Conservation (phyloP, 2,888 invertebrate species). For the Chaetoderma sp. region DNA sequence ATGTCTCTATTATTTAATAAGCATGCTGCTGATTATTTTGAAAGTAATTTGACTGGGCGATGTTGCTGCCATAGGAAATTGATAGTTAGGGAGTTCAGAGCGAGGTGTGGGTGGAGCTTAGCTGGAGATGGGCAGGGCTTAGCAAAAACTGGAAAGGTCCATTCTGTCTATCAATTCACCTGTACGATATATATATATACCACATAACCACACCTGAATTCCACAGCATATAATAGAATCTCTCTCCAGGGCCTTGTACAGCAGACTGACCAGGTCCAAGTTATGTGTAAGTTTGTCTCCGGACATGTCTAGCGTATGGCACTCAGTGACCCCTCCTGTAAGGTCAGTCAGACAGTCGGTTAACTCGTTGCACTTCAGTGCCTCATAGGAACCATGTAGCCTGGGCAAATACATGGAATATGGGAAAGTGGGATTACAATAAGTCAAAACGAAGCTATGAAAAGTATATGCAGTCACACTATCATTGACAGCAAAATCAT, state of each 20-base stretch:
- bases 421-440: background rate
- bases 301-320: constrained; percentile 49
- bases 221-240: constrained; percentile 62
- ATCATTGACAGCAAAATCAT: no score
- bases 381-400: constrained; percentile 66
- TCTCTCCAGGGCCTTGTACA: constrained; percentile 62
- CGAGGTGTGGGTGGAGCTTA: no score
- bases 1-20: no score
- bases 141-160: no score
- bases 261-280: constrained; percentile 58
- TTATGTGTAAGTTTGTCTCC: constrained; percentile 50
- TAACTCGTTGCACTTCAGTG: constrained; percentile 58
- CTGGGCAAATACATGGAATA: constrained; percentile 40
- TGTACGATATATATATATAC: background rate
- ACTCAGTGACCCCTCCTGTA: constrained; percentile 62
- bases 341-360: constrained; percentile 60
- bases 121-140: no score
- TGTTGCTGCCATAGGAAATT: no score
- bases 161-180: no score
- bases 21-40: no score
- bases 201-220: constrained; percentile 54
- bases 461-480: background rate
- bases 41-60: no score
- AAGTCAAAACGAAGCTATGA: no score
- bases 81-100: no score